These are phyloP conservation scores for Elephantulus edwardii DNA, from an alignment of 2,113 vertebrate species.

Conservation along the genomic window DNA sequence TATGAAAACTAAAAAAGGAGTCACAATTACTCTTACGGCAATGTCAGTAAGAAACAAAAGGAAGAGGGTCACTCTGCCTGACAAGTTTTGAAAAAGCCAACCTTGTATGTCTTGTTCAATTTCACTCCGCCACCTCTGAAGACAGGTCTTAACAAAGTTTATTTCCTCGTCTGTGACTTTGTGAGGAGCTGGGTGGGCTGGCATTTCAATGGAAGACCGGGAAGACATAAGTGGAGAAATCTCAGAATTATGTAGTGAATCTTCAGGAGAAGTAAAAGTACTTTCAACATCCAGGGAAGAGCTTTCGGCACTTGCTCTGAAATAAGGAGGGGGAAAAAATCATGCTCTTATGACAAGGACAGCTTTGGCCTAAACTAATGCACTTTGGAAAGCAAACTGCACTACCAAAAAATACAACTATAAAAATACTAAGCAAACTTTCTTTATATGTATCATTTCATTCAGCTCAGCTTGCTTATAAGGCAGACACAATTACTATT, in stretches of 20 bases:
- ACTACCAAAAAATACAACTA: background rate
- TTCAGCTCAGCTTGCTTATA: background rate
- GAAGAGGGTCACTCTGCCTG: background rate
- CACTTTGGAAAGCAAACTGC: background rate
- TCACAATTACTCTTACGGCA: background rate
- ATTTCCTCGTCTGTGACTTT: constrained; percentile 89
- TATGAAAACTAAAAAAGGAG: background rate
- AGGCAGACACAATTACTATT: background rate
- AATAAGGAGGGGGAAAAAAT: constrained; percentile 63
- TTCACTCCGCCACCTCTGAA: constrained; percentile 94
- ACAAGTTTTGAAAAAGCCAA: constrained; percentile 63
- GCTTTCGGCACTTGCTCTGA: constrained; percentile 64
- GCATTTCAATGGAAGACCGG: constrained; percentile 73
- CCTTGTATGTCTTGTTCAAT: constrained; percentile 93
- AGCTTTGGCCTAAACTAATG: background rate
- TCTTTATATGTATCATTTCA: background rate
- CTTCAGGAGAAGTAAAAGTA: constrained; percentile 39
- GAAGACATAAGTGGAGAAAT: constrained; percentile 81
- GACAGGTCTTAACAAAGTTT: constrained; percentile 88
- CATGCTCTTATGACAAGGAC: background rate
- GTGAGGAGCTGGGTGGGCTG: constrained; percentile 85
- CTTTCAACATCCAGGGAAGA: constrained; percentile 70
- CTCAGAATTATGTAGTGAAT: constrained; percentile 72
- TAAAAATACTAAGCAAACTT: background rate
- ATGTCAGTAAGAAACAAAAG: background rate